Evolutionary conservation across 2,888 invertebrate genomes (phyloP), one percentile per base, ranked within the genome.

Genomic region (Drosophila rellima): DNA sequence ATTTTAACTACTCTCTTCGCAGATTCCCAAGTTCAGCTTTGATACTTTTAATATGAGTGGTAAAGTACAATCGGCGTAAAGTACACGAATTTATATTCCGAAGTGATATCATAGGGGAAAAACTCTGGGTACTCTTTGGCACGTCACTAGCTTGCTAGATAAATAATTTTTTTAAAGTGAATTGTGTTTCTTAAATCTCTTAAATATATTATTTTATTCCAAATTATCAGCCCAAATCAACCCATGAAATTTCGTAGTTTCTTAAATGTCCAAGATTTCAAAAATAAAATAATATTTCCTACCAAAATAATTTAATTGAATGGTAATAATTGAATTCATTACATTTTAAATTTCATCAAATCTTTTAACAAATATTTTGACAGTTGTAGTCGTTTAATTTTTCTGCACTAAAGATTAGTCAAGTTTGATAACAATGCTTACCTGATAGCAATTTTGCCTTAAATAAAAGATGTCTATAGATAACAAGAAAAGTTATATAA

Each of bases 71-170:
- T 13, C 26, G 11, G 10, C 6, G 33, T 51, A 7, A 51, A 23
- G 15, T 15, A 37, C 37, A 11, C 11, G 8, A 23, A 35, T 18
- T 1, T 15, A 18, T 4, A 37, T 23, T n/a, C n/a, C 15, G 4
- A 23, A 17, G 15, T 56, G 56, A 56, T 45, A 45, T 56, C 56
- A 56, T 45, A 11, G 56, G 45, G 45, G 44, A 23, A 35, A 2
- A 3, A n/a, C 50, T 2, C 10, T 7, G 1, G 2, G 29, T 29
- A 29, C 11, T 6, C 7, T 29, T 29, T 26, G 45, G 1, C 13
- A 20, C 18, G 40, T 4, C 40, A 23, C 26, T 11, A 13, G 18
- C 3, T 29, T 45, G 15, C n/a, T 15, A 45, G 26, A 45, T 15
- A 15, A 29, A 45, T 26, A 10, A 26, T 26, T 26, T 15, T 26